These are phyloP conservation scores for Gallinago undulata DNA, from an alignment of 2,113 vertebrate genomes.

Conservation along the genomic window DNA sequence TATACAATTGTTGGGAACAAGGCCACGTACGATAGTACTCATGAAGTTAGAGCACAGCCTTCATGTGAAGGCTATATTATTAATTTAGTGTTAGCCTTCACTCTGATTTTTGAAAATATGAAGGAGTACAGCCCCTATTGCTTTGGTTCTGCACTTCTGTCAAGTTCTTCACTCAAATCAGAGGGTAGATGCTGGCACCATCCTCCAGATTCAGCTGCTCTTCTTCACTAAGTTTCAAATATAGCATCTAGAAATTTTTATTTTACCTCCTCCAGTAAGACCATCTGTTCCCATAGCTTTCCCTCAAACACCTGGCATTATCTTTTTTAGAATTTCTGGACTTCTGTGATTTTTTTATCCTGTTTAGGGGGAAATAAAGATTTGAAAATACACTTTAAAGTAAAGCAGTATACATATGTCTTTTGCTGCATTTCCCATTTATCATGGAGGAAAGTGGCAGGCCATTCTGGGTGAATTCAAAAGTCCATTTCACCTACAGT, in stretches of 20 bases:
- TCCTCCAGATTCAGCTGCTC: constrained; percentile 65
- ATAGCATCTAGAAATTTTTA: constrained; percentile 63
- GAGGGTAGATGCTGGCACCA: constrained; percentile 62
- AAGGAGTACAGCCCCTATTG: neutral
- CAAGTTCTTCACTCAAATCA: constrained; percentile 56
- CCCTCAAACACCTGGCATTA: constrained; percentile 55
- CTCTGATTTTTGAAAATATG: neutral
- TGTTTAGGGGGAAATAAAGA: constrained; percentile 30
- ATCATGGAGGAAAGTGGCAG: neutral
- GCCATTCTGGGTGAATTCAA: neutral
- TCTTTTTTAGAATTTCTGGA: constrained; percentile 57
- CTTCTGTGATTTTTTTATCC: neutral
- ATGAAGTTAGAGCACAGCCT: neutral
- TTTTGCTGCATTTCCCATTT: neutral
- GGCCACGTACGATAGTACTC: neutral
- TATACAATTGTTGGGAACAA: neutral
- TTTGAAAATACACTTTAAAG: neutral
- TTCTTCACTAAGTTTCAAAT: constrained; percentile 60
- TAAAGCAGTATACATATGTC: neutral
- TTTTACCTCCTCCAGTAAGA: constrained; percentile 58
- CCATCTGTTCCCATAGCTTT: constrained; percentile 63
- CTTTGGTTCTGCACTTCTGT: constrained; percentile 55
- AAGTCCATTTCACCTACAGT: neutral
- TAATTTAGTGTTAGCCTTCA: neutral
- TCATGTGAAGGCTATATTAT: neutral